phyloP scores from a whole-genome alignment of 1,140 invertebrate species.

The Drosophila arawakana region DNA sequence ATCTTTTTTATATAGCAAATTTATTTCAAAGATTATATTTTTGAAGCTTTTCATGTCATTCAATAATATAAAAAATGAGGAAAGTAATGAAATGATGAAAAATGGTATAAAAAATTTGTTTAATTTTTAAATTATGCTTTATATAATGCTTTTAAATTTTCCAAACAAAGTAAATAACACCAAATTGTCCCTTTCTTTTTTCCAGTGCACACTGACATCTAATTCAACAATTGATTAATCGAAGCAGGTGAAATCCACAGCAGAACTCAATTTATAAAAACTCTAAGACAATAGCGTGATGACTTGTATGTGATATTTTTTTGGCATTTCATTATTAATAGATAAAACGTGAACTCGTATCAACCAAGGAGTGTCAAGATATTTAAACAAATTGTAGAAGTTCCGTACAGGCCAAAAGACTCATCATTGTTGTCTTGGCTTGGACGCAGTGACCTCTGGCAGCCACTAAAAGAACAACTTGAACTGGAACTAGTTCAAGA shows the following conservation, averaged over 20 bases:
- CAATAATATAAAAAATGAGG: too few relatives aligned
- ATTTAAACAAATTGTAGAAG: not conserved
- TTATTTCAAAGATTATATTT: too few relatives aligned
- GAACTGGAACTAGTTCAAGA: not conserved
- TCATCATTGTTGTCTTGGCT: slow-evolving; percentile 54
- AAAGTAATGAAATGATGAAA: too few relatives aligned
- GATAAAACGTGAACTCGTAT: not conserved
- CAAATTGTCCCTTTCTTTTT: too few relatives aligned
- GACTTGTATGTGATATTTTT: slow-evolving; percentile 1
- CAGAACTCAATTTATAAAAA: slow-evolving; percentile 27
- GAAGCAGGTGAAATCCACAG: slow-evolving; percentile 14
- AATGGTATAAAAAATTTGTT: too few relatives aligned
- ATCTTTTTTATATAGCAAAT: too few relatives aligned
- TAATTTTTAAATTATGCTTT: too few relatives aligned
- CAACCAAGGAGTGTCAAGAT: not conserved
- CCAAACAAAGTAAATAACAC: too few relatives aligned
- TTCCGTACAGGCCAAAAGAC: slow-evolving; percentile 51
- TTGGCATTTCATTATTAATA: slow-evolving; percentile 6
- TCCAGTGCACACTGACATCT: slow-evolving; percentile 9
- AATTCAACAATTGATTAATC: slow-evolving; percentile 43
- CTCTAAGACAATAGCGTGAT: slow-evolving; percentile 4
- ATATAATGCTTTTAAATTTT: too few relatives aligned
- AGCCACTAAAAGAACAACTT: slow-evolving; percentile 31
- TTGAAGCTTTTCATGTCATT: too few relatives aligned
- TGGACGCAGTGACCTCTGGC: slow-evolving; percentile 60